Conservation (phyloP, 2,113 vertebrate species). For the Xerus inauris region DNA sequence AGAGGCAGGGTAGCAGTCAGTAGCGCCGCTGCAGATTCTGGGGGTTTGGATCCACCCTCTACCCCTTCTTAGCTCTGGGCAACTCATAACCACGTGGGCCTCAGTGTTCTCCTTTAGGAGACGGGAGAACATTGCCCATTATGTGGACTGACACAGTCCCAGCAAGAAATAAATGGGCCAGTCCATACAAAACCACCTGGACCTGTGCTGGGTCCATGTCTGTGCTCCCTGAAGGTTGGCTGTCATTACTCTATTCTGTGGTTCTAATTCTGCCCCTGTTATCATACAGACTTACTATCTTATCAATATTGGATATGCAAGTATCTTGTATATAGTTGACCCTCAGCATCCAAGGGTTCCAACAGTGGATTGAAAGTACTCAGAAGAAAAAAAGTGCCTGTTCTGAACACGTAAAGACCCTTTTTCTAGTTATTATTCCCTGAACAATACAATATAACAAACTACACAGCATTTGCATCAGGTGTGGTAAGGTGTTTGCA, state of each 20-base stretch:
- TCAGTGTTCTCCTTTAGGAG: accelerated
- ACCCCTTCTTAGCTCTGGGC: neutral
- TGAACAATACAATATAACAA: neutral
- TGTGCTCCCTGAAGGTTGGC: accelerated
- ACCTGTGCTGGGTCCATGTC: accelerated
- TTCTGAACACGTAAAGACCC: neutral
- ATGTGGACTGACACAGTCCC: accelerated
- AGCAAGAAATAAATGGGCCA: accelerated
- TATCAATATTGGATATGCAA: accelerated
- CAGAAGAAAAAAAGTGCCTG: neutral
- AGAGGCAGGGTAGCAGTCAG: accelerated
- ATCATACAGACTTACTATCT: accelerated
- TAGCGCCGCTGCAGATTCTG: neutral
- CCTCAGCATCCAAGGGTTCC: neutral
- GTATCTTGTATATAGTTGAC: too few relatives aligned
- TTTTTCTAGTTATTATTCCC: neutral
- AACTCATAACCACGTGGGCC: accelerated
- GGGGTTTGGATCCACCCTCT: accelerated
- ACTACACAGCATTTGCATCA: neutral
- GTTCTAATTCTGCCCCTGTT: too few relatives aligned
- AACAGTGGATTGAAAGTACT: neutral
- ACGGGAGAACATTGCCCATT: accelerated
- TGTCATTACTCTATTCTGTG: accelerated
- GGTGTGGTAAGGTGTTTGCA: neutral
- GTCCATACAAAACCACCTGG: accelerated